Conservation (phyloP, 2,113 vertebrate species). For the Ondatra zibethicus region DNA sequence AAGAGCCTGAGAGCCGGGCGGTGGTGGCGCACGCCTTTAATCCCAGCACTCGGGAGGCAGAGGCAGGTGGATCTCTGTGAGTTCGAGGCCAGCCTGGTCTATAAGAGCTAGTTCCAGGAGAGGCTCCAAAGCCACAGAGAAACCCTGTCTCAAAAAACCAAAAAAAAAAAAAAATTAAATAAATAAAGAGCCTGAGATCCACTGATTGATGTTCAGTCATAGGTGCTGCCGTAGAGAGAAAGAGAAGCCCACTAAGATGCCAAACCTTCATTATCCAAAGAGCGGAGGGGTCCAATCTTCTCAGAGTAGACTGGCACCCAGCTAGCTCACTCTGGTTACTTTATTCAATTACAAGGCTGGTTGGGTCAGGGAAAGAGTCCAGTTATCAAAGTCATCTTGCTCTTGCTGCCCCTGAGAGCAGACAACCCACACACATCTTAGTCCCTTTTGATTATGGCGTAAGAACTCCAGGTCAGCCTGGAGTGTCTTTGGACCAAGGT, state of each 20-base stretch:
- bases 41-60: too few species aligned
- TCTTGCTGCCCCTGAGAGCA: background rate
- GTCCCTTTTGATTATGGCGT: background rate
- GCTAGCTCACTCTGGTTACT: background rate
- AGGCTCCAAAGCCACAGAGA: too few species aligned
- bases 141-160: too few species aligned
- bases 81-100: too few species aligned
- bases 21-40: too few species aligned
- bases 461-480: background rate
- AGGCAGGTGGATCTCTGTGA: too few species aligned
- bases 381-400: background rate
- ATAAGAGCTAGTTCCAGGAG: too few species aligned
- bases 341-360: background rate
- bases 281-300: background rate
- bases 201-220: background rate
- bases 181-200: background rate
- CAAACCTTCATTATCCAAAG: background rate
- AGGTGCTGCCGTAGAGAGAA: background rate
- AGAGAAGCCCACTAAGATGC: background rate
- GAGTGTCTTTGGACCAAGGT: background rate
- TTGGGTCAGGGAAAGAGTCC: background rate
- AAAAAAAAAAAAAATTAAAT: too few species aligned
- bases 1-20: background rate
- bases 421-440: background rate
- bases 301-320: background rate